Base-by-base conservation (phyloP, 1,140 invertebrate genomes). In the Anthonomus grandis region DNA sequence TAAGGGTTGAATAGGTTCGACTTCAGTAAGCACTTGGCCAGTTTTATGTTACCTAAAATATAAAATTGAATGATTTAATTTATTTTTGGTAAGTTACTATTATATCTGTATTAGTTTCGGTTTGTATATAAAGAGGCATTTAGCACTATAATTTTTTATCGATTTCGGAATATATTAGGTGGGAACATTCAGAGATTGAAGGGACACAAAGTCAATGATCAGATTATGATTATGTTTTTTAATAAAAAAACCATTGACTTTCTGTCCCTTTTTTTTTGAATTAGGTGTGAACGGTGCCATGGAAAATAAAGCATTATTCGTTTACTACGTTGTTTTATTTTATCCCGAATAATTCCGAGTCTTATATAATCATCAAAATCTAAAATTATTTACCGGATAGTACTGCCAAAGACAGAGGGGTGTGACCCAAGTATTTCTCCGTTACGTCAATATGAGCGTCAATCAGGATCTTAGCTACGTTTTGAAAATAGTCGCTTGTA, bases 341-440 rank as follows among this genome's bases (percentile, higher is more conserved):
- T 31, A n/a, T 31, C 6, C 27, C 6, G n/a, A n/a, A n/a, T n/a
- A n/a, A n/a, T n/a, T n/a, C n/a, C n/a, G n/a, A n/a, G n/a, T n/a
- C n/a, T n/a, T n/a, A n/a, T n/a, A n/a, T n/a, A n/a, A n/a, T n/a
- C n/a, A n/a, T n/a, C n/a, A n/a, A n/a, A n/a, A n/a, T n/a, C n/a
- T n/a, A n/a, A n/a, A n/a, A n/a, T n/a, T 31, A 31, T 31, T 38
- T 19, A 49, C 47, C 47, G 19, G 25, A 34, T 19, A 72, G 36
- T 4, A 71, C 59, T 18, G 69, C 69, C 10, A 72, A 53, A 4
- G 64, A 63, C 31, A 72, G 49, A 10, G 61, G 51, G 17, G 65
- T 64, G 23, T 69, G 68, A n/a, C 67, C 69, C 25, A 72, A 56
- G 57, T 69, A 72, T 1, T 36, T 56, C 3, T 58, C 54, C 10